Conservation (phyloP, 2,888 invertebrate genomes). For the Acrobasis suavella region DNA sequence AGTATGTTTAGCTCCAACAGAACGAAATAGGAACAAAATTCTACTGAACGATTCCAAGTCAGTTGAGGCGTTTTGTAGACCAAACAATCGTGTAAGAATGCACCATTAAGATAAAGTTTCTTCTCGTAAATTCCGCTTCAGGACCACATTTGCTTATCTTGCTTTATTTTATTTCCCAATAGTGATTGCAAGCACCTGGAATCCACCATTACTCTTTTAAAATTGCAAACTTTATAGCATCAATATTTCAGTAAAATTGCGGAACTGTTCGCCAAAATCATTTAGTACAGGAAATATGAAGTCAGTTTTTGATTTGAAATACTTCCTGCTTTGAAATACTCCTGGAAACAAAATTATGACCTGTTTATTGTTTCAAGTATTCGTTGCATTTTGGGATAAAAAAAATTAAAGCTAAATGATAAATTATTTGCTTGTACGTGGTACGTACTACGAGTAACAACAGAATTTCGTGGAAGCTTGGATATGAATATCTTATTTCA, state of each 20-base stretch:
- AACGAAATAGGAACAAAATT: too few species aligned
- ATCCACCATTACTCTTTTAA: conserved; percentile 35
- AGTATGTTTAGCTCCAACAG: too few species aligned
- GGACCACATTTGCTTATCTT: conserved; percentile 47
- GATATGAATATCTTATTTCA: too few species aligned
- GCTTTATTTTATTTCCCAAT: conserved; percentile 63
- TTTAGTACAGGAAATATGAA: conserved; percentile 45
- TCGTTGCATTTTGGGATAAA: background rate
- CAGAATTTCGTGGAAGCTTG: too few species aligned
- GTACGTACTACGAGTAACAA: too few species aligned
- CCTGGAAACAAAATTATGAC: conserved; percentile 1
- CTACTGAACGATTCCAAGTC: background rate
- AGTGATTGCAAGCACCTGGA: conserved; percentile 69
- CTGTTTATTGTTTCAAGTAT: conserved; percentile 10
- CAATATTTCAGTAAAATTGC: conserved; percentile 64
- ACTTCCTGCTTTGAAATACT: conserved; percentile 25
- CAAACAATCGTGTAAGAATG: background rate
- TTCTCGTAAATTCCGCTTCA: conserved; percentile 3
- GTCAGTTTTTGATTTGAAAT: conserved; percentile 30
- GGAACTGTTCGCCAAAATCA: conserved; percentile 53
- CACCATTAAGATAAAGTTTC: conserved; percentile 9
- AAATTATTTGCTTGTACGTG: background rate
- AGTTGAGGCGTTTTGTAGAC: background rate
- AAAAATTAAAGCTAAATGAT: too few species aligned
- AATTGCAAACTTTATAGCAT: conserved; percentile 47